These are phyloP conservation scores for Boloria euphrosyne DNA, from an alignment of 2,888 invertebrate genomes.

Conservation along the genomic window DNA sequence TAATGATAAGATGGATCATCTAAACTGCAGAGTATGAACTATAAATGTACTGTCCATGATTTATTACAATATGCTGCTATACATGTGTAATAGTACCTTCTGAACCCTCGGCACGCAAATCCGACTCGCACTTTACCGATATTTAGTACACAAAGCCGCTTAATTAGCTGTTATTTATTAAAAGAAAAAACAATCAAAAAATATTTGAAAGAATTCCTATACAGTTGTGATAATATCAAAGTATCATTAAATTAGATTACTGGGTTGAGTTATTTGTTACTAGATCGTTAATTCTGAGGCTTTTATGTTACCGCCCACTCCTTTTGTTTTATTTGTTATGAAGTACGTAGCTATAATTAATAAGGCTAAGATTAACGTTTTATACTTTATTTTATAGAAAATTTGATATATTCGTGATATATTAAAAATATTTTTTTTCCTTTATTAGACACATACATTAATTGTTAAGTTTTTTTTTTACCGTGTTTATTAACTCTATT, in stretches of 20 bases:
- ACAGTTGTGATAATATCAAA: slow-evolving; percentile 24
- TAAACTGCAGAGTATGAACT: too few species aligned
- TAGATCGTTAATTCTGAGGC: slow-evolving; percentile 62
- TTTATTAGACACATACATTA: too few species aligned
- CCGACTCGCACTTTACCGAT: too few species aligned
- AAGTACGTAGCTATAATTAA: slow-evolving; percentile 24
- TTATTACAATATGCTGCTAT: too few species aligned
- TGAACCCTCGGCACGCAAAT: too few species aligned
- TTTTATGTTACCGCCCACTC: slow-evolving; percentile 57
- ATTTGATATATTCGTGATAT: slow-evolving; percentile 11
- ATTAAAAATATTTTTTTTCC: too few species aligned
- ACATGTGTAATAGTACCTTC: too few species aligned
- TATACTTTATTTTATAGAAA: slow-evolving; percentile 45
- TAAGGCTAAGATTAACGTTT: slow-evolving; percentile 9
- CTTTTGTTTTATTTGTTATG: slow-evolving; percentile 32
- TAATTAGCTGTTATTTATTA: background rate
- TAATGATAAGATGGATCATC: too few species aligned
- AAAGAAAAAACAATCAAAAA: background rate
- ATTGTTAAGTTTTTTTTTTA: too few species aligned
- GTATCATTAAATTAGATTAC: slow-evolving; percentile 63
- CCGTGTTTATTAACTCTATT: too few species aligned
- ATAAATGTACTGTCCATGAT: too few species aligned
- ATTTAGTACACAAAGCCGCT: too few species aligned
- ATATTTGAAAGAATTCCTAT: slow-evolving; percentile 9
- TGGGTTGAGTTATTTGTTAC: slow-evolving; percentile 64